Evolutionary conservation across 2,888 invertebrate genomes (phyloP), one percentile per base, ranked within the genome.

Genomic region (Hypolimnas misippus): DNA sequence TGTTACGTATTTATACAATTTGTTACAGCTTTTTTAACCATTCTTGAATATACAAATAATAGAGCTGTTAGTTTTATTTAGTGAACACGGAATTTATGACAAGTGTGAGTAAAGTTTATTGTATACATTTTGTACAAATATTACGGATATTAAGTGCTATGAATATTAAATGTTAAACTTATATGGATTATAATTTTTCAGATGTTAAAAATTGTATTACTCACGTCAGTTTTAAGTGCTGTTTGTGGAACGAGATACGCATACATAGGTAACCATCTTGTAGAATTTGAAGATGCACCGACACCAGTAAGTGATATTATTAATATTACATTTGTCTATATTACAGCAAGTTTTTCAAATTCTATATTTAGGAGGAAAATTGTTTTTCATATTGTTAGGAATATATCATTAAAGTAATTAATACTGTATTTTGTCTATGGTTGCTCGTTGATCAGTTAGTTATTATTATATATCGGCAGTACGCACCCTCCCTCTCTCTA

Each of bases 221-320:
- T 57, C 46, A 56, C 66, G 44, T 51, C 74, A 1, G 42, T 72
- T 25, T 5, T 79, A 6, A 61, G 70, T n/a, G 57, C 61, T 54
- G 67, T 62, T 0, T 62, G 64, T 29, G 65, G 70, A 49, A 49
- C 57, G 2, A 67, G 71, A 21, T 62, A 72, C 21, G 65, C 69
- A 3, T 72, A 76, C 3, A 63, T 74, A 4, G 73, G 73, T 35
- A 77, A 77, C 29, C 78, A 79, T 50, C 38, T 74, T 17, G 73
- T 81, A n/a, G 76, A 76, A 65, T 77, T 70, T 69, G 71, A 70
- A 33, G 62, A 67, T 25, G 57, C 58, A 38, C 70, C 71, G 0
- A 62, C 68, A 56, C 72, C 69, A 29, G 77, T 78, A 71, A 72
- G 73, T 75, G 6, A 44, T 46, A 5, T 46, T 6, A 17, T 42